Conservation (phyloP, 1,140 invertebrate species). For the Pseudobourletiella spinata region DNA sequence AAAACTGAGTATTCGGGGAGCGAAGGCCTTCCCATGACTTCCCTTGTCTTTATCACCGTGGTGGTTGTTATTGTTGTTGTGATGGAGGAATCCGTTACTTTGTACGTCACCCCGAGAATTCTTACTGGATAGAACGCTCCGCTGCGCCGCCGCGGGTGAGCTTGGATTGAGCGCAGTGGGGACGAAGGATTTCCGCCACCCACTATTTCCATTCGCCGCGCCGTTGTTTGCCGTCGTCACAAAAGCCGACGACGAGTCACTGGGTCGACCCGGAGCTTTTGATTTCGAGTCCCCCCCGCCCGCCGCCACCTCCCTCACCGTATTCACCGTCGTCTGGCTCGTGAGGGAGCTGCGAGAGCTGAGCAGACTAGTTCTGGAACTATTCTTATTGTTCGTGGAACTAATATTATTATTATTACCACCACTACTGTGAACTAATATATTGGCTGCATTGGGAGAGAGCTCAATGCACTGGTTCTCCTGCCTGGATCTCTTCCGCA, state of each 20-base stretch:
- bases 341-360: conserved; percentile 73
- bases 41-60: neutral
- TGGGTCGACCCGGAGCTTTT: conserved; percentile 18
- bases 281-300: conserved; percentile 29
- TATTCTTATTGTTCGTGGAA: conserved; percentile 43
- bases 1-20: conserved; percentile 47
- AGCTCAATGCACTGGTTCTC: neutral
- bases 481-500: conserved; percentile 16
- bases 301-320: conserved; percentile 55
- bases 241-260: neutral
- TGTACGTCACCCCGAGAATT: neutral
- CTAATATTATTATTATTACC: conserved; percentile 10
- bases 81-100: no score
- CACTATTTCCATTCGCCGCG: neutral
- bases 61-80: neutral
- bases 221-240: neutral
- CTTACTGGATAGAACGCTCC: neutral
- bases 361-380: conserved; percentile 60
- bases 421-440: neutral
- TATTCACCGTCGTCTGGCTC: conserved; percentile 67
- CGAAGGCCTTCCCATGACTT: conserved; percentile 3
- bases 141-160: neutral
- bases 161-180: neutral
- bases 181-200: no score
- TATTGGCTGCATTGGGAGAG: no score